Percentiles rank a stretch among this genome's conserved stretches.
Evolutionary conservation across 2,113 vertebrate species (phyloP).

Genomic region (Calonectris borealis): DNA sequence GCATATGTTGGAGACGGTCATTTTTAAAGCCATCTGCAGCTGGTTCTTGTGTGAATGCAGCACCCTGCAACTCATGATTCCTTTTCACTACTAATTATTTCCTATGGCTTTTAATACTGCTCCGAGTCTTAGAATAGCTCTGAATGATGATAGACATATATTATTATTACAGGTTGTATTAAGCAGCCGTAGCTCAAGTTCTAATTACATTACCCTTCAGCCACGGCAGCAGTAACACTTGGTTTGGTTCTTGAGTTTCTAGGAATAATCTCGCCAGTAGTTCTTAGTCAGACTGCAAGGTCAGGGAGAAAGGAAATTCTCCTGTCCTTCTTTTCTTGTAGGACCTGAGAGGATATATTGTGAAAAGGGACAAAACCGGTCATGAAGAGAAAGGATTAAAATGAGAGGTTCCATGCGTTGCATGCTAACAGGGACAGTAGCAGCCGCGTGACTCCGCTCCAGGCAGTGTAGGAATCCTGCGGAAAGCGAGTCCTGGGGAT

Average conservation of each 20-base stretch:
- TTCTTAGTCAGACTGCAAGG: neutral
- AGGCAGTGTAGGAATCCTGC: rapidly evolving
- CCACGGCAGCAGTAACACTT: constrained; percentile 40
- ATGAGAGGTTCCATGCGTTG: neutral
- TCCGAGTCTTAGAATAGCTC: constrained; percentile 4
- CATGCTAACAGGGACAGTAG: neutral
- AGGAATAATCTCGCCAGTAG: neutral
- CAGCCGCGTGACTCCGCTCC: neutral
- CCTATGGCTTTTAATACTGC: constrained; percentile 46
- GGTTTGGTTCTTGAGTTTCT: neutral
- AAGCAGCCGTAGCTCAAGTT: constrained; percentile 25
- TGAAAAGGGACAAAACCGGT: neutral
- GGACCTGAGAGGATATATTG: neutral
- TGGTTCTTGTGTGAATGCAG: constrained; percentile 34
- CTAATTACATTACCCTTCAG: constrained; percentile 29
- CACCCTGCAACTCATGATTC: constrained; percentile 6
- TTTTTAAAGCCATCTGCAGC: neutral
- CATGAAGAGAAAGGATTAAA: neutral
- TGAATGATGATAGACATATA: constrained; percentile 34
- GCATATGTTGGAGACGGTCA: constrained; percentile 19
- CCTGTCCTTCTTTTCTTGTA: neutral
- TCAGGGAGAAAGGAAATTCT: neutral
- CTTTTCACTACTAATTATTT: constrained; percentile 54
- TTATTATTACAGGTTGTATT: constrained; percentile 32
- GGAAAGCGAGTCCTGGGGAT: neutral